Evolutionary conservation across 2,797 vertebrate species (phyloP).

Genomic region (Percopsis omiscomaycus): DNA sequence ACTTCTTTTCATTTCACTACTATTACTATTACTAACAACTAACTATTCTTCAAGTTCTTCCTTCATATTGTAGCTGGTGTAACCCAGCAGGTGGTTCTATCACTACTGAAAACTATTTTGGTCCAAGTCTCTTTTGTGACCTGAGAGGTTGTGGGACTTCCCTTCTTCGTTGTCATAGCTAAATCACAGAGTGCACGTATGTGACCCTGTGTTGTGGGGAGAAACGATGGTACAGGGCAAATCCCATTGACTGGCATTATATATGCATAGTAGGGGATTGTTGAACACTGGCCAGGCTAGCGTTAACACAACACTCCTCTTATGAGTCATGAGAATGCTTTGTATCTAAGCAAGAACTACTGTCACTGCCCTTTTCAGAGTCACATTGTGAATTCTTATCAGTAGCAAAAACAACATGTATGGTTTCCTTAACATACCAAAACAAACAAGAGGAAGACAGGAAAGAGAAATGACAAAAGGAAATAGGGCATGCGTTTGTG

Average conservation of each 20-base stretch:
- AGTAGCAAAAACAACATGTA: constrained; percentile 4
- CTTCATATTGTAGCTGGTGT: neutral
- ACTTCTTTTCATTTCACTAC: no score
- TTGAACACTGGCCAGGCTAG: neutral
- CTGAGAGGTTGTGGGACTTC: neutral
- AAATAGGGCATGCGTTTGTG: neutral
- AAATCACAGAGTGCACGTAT: neutral
- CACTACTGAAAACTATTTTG: neutral
- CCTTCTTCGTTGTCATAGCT: neutral
- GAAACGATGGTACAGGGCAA: neutral
- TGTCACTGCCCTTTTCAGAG: neutral
- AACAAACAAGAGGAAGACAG: neutral
- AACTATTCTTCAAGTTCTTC: no score
- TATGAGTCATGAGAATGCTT: neutral
- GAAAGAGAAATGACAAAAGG: neutral
- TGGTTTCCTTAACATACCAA: constrained; percentile 20
- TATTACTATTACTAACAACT: no score
- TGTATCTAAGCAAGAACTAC: neutral
- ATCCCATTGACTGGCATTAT: neutral
- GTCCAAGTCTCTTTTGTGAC: neutral
- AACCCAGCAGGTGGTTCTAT: neutral
- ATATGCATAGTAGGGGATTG: neutral
- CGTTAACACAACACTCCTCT: neutral
- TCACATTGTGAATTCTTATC: constrained; percentile 30
- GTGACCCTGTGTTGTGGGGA: neutral